These are phyloP conservation scores for Tupiocoris notatus DNA, from an alignment of 2,888 invertebrate genomes.

Conservation along the genomic window DNA sequence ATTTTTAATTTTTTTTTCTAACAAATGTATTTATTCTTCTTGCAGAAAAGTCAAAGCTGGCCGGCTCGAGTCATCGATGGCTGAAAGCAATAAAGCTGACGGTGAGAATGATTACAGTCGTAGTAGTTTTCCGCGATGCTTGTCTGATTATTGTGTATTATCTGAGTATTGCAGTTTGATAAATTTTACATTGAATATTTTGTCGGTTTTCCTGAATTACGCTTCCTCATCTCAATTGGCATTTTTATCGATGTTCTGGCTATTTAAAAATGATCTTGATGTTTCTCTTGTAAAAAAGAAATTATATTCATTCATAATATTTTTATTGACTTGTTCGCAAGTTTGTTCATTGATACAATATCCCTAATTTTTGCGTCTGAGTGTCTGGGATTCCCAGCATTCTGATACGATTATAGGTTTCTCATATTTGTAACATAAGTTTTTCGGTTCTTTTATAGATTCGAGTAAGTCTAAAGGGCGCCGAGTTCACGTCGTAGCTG, in stretches of 20 bases:
- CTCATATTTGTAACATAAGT: no score
- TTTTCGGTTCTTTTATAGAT: no score
- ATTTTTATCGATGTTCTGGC: no score
- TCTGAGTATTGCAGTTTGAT: neutral
- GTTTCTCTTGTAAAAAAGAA: no score
- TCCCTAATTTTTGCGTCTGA: no score
- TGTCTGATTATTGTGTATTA: neutral
- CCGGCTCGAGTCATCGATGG: constrained; percentile 10
- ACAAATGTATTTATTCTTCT: neutral
- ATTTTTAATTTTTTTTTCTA: neutral
- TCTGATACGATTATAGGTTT: no score
- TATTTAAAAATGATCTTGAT: no score
- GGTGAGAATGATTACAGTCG: constrained; percentile 13
- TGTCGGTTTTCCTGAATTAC: neutral
- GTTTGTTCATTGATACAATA: no score
- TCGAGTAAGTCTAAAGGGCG: constrained; percentile 24
- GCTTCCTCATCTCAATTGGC: no score
- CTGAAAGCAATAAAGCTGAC: neutral
- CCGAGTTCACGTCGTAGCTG: constrained; percentile 23
- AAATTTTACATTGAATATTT: neutral
- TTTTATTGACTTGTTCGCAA: no score
- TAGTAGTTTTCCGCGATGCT: neutral
- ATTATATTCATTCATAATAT: no score
- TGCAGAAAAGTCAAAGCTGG: constrained; percentile 26
- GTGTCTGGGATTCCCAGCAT: no score